These are phyloP conservation scores for Deilephila porcellus DNA, from an alignment of 2,888 invertebrate species.

Conservation along the genomic window DNA sequence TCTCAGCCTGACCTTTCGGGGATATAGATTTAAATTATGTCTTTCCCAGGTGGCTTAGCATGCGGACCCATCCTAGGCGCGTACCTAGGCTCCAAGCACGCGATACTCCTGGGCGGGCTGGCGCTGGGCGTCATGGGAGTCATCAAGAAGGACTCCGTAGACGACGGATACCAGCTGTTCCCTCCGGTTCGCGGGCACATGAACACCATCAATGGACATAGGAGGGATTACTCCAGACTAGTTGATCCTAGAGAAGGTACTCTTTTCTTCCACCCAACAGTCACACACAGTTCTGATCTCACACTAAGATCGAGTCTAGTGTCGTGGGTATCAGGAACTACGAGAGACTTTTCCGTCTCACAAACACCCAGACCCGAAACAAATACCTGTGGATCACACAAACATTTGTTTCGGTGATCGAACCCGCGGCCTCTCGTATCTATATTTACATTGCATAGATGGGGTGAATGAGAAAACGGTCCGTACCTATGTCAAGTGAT, in stretches of 20 bases:
- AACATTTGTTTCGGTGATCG: too few relatives aligned
- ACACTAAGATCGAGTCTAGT: too few relatives aligned
- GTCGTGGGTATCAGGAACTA: too few relatives aligned
- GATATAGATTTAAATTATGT: not conserved
- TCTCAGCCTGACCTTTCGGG: not conserved
- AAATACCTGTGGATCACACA: too few relatives aligned
- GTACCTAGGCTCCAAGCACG: slow-evolving; percentile 65
- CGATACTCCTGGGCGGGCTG: slow-evolving; percentile 61
- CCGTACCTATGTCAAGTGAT: too few relatives aligned
- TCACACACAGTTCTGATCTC: too few relatives aligned
- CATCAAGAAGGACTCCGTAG: slow-evolving; percentile 65
- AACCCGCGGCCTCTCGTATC: too few relatives aligned
- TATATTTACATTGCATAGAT: too few relatives aligned
- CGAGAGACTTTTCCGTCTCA: too few relatives aligned
- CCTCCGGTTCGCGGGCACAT: slow-evolving; percentile 48
- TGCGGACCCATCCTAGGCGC: slow-evolving; percentile 67
- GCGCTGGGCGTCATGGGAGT: slow-evolving; percentile 56
- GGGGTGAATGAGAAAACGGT: too few relatives aligned
- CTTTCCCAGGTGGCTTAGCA: slow-evolving; percentile 62
- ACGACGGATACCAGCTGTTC: slow-evolving; percentile 46
- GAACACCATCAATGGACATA: slow-evolving; percentile 55
- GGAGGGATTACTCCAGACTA: slow-evolving; percentile 52
- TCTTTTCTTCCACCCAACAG: not conserved
- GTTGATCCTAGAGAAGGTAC: slow-evolving; percentile 66
- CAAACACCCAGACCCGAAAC: too few relatives aligned